A percentile compares a stretch with the other conserved stretches of the same genome.
These are phyloP conservation scores for Danio jaintianensis DNA, from an alignment of 2,797 vertebrate genomes.

Conservation along the genomic window DNA sequence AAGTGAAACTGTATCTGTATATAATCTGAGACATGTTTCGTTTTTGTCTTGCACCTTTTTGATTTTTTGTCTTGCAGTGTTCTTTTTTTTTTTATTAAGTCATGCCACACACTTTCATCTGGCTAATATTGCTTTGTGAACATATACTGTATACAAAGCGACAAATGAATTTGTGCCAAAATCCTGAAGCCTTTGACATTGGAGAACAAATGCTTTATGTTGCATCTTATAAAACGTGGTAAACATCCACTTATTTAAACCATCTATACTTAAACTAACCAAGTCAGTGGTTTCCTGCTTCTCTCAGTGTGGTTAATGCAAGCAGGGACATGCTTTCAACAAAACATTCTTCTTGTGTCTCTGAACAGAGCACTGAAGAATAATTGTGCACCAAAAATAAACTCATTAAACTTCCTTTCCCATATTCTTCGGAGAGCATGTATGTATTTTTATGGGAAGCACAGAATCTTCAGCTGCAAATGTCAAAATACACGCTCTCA, in stretches of 20 bases:
- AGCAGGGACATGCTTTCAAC: neutral
- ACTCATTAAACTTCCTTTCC: slow-evolving; percentile 10
- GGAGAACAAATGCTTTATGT: neutral
- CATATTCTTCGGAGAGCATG: neutral
- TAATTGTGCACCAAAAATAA: slow-evolving; percentile 24
- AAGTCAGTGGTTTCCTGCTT: slow-evolving; percentile 11
- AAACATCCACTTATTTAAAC: neutral
- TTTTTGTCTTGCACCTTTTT: no score
- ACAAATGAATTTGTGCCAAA: neutral
- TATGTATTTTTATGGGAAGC: neutral
- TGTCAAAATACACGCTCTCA: slow-evolving; percentile 4
- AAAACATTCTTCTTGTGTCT: slow-evolving; percentile 3
- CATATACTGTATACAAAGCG: neutral
- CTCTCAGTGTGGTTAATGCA: slow-evolving; percentile 4
- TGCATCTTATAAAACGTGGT: neutral
- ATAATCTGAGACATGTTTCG: neutral
- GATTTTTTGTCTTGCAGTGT: neutral
- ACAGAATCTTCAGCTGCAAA: neutral
- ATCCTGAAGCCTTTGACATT: neutral
- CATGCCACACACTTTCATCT: neutral
- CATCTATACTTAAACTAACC: neutral
- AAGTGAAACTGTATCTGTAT: neutral
- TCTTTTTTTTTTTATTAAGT: neutral
- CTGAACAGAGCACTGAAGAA: neutral
- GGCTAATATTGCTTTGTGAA: neutral